A percentile compares a stretch with the other conserved stretches of the same genome.
Evolutionary conservation across 2,113 vertebrate species (phyloP).

Genomic region (Rhagologus leucostigma): DNA sequence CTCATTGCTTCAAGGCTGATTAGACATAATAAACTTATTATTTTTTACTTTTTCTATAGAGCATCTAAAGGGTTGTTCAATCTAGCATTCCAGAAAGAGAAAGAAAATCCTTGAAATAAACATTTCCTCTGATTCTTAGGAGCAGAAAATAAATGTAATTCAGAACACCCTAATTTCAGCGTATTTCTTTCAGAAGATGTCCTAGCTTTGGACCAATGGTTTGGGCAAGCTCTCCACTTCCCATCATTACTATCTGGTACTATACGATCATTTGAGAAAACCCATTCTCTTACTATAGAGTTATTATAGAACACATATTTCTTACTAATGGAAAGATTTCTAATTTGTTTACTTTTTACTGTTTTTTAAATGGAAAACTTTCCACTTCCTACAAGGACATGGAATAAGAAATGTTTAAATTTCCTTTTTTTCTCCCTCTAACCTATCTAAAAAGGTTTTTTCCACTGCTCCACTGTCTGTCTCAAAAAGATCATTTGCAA

Average conservation of each 20-base stretch:
- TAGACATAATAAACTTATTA: neutral
- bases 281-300: neutral
- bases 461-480: neutral
- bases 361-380: neutral
- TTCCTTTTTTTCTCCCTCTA: neutral
- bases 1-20: neutral
- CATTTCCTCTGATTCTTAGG: neutral
- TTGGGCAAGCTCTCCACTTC: neutral
- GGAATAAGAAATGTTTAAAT: neutral
- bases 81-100: neutral
- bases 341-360: neutral
- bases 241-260: neutral
- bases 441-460: neutral
- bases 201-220: neutral
- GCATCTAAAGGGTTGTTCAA: neutral
- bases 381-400: neutral
- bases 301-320: neutral
- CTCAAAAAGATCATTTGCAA: neutral
- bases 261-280: neutral
- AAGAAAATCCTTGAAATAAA: neutral
- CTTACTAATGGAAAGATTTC: neutral
- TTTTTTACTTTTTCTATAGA: neutral
- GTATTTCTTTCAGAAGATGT: neutral
- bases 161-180: neutral
- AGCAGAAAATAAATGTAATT: neutral